phyloP scores from a whole-genome alignment of 1,140 invertebrate species.

The Zophobas atratus region DNA sequence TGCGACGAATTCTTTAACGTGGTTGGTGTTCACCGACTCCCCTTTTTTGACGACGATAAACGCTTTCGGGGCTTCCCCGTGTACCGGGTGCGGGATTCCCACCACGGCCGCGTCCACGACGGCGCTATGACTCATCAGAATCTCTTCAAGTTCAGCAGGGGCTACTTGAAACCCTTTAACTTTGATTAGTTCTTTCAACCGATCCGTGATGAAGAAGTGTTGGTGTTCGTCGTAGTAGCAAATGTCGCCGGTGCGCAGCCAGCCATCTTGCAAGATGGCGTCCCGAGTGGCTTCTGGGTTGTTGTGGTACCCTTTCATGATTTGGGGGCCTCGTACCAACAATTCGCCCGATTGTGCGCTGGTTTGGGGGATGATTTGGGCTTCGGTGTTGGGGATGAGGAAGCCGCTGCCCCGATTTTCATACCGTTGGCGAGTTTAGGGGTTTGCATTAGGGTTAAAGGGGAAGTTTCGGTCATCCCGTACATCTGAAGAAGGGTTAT shows the following conservation, averaged over 20 bases:
- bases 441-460: conserved; percentile 65
- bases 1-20: conserved; percentile 67
- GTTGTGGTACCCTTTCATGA: conserved; percentile 82
- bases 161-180: conserved; percentile 85
- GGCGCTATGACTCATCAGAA: conserved; percentile 82
- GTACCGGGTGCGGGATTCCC: conserved; percentile 80
- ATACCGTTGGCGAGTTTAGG: conserved; percentile 57
- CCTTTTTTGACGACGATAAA: conserved; percentile 74
- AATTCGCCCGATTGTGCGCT: conserved; percentile 75
- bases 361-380: conserved; percentile 74
- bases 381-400: conserved; percentile 73
- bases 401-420: conserved; percentile 73
- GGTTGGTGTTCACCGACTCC: conserved; percentile 59
- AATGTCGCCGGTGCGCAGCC: conserved; percentile 84
- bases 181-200: conserved; percentile 88
- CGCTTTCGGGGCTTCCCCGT: conserved; percentile 85
- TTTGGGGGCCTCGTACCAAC: conserved; percentile 75
- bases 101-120: conserved; percentile 88
- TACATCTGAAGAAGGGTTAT: conserved; percentile 66
- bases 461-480: conserved; percentile 76
- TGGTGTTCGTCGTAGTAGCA: conserved; percentile 76
- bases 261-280: conserved; percentile 75
- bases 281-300: conserved; percentile 78
- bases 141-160: conserved; percentile 89
- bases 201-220: conserved; percentile 79